Evolutionary conservation across 2,113 vertebrate species (phyloP), one percentile per base, ranked within the genome.

Genomic region (Ailurus styani): DNA sequence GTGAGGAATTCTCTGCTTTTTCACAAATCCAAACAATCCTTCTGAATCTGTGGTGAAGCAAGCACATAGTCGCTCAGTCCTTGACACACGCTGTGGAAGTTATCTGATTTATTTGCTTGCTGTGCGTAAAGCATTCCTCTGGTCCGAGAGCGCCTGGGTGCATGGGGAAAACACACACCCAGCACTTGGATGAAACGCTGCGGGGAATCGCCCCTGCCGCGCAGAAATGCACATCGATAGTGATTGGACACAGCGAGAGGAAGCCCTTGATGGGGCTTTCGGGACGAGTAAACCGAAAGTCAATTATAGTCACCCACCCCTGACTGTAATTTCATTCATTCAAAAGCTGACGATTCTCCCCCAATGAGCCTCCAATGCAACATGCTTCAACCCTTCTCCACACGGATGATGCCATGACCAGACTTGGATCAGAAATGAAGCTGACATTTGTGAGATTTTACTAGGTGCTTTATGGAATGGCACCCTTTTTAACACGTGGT

Each of bases 91-190:
- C 6, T 10, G 94, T 78, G 79, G 94, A 95, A 95, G 88, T 95
- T 66, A 87, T 96, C 95, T 96, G 81, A 96, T 96, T 97, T 94
- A 96, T 95, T 98, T 96, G 72, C 93, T 81, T 88, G 93, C 68
- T 97, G 87, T 78, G 86, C 64, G 96, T 93, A 96, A 87, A 96
- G 81, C 68, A 88, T 97, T 94, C 88, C 85, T 62, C 90, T 64
- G 57, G 60, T 73, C 95, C 50, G 52, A 62, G 77, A 93, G 77
- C 54, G 68, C 85, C 23, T 18, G 77, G 85, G 15, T 55, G 37
- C 90, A 70, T 37, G 77, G 88, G 93, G 77, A 79, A 96, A 95
- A 97, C 87, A 83, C 95, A 96, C 88, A 79, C 62, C n/a, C 1
- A 57, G 18, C 64, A 55, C 57, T 93, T 73, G 55, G 68, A 93